Evolutionary conservation across 2,888 invertebrate genomes (phyloP), one percentile per base, ranked within the genome.

Genomic region (Epicampocera succincta): DNA sequence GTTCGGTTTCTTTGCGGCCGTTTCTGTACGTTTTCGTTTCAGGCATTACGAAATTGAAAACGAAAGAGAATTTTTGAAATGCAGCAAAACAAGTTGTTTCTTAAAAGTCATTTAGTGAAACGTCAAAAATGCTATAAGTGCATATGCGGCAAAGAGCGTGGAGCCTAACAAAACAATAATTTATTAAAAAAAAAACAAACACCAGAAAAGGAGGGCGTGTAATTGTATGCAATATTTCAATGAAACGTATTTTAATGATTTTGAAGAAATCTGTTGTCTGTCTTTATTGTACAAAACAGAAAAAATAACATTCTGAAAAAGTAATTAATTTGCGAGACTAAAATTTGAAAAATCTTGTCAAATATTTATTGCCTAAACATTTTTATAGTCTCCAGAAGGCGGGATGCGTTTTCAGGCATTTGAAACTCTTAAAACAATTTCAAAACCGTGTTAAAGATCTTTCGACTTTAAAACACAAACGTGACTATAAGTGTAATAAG

Each of bases 191-290:
- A n/a, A n/a, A n/a, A n/a, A n/a, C n/a, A n/a, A n/a, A n/a, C n/a
- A n/a, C n/a, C n/a, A n/a, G n/a, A 40, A 79, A 68, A 74, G 65
- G 74, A 74, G 46, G 80, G 74, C 74, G 69, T 80, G 74, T 54
- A 69, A 74, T 74, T 56, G 29, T 46, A 65, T 44, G 69, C 74
- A 80, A 80, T 69, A 80, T 17, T 58, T 80, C 68, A 80, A 52
- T 76, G 52, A 52, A 69, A 69, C 9, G 5, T 29, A 19, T 38
- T 33, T 33, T 52, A 68, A 52, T 44, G 21, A 61, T 11, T 40
- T 58, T 38, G 0, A 40, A 25, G 19, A 63, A 73, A 44, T 21
- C 17, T 44, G 25, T 52, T 52, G 5, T n/a, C n/a, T n/a, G n/a
- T n/a, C n/a, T n/a, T n/a, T n/a, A n/a, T 25, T 25, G 21, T 21